Evolutionary conservation across 2,797 vertebrate species (phyloP).

Genomic region (Lemur catta): DNA sequence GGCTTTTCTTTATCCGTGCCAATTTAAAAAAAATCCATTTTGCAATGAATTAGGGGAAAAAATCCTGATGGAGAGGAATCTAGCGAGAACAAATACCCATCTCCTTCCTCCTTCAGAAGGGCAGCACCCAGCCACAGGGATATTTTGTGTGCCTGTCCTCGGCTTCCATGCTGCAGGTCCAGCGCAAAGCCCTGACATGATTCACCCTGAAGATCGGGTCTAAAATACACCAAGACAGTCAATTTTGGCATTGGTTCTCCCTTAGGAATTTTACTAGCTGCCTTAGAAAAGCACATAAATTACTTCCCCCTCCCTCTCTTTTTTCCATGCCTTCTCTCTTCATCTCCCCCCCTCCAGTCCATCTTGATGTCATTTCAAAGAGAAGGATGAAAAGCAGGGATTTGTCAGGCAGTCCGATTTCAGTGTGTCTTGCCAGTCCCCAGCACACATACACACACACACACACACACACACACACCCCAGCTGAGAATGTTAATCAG

Average conservation of each 20-base stretch:
- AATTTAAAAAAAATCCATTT: constrained; percentile 34
- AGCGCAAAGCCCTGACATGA: constrained; percentile 79
- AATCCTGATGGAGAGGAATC: constrained; percentile 53
- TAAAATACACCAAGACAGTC: constrained; percentile 83
- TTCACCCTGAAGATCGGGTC: constrained; percentile 78
- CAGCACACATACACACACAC: constrained; percentile 2
- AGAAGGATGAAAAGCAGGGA: constrained; percentile 64
- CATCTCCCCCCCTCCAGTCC: neutral
- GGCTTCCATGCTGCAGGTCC: constrained; percentile 75
- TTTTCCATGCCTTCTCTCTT: constrained; percentile 61
- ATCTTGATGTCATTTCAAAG: constrained; percentile 71
- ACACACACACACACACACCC: neutral
- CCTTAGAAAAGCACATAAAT: constrained; percentile 82
- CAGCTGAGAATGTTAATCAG: constrained; percentile 75
- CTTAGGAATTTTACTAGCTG: constrained; percentile 84
- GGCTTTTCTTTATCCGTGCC: constrained; percentile 57
- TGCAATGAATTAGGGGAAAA: constrained; percentile 67
- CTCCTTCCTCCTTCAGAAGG: constrained; percentile 65
- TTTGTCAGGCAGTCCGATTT: constrained; percentile 69
- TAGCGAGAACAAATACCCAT: constrained; percentile 67
- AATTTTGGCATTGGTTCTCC: constrained; percentile 82
- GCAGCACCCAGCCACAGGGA: constrained; percentile 64
- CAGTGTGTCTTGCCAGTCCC: constrained; percentile 62
- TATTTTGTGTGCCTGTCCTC: constrained; percentile 56
- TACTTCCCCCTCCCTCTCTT: constrained; percentile 53